Base-by-base conservation (phyloP, 2,797 vertebrate genomes). In the Pangasius sanitwongsei region DNA sequence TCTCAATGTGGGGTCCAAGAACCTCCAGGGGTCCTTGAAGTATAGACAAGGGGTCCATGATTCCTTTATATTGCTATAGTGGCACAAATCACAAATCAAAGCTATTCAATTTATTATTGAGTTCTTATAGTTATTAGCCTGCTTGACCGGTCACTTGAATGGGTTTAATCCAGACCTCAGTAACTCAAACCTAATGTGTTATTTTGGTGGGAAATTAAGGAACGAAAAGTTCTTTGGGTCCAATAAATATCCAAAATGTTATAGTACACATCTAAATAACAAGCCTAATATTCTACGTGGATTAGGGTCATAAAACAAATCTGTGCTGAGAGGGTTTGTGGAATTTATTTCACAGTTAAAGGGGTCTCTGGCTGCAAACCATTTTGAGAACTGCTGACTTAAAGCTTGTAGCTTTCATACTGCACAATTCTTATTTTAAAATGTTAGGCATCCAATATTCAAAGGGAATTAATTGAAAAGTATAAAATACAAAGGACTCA, bases 371-470 rank as follows among this genome's bases (percentile, higher is more conserved):
- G 6, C 13, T 63, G 81, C 1, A 63, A 83, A 83, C 1, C 3
- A 28, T 44, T 63, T 65, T 0, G 16, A 48, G 37, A 83, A 61
- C 18, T 8, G 16, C 78, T 81, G 28, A 53, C 18, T 31, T 34
- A 57, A 34, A n/a, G 3, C 23, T 16, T 69, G 63, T 37, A 34
- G 5, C 2, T 31, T 57, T 93, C 91, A 31, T 69, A 85, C 93
- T 94, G 92, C 94, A 94, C 92, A 92, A 94, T 95, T 96, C 93
- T 95, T 95, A 96, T 96, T 95, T 95, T 55, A 16, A 50, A 96
- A 95, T 95, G 92, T 94, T 92, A 91, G 92, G 93, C 93, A 92
- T 92, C 7, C 28, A 25, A 77, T 93, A 94, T 96, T 96, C 95
- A 95, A 95, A 91, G 87, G 94, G 93, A 94, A 94, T 95, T 95